These are phyloP conservation scores for Apomyelois bistriatella DNA, from an alignment of 2,888 invertebrate genomes.

Conservation along the genomic window DNA sequence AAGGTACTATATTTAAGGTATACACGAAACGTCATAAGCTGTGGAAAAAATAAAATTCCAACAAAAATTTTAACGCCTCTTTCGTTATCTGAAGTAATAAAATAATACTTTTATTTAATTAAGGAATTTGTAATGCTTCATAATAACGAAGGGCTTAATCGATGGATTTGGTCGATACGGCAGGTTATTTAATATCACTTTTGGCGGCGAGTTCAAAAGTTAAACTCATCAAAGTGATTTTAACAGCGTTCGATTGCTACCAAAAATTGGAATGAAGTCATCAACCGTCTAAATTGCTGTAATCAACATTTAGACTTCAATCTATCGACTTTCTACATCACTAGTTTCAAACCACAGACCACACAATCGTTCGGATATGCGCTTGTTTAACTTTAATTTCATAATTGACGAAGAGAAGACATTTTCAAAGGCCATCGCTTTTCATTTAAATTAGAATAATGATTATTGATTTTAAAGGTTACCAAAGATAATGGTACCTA, in stretches of 20 bases:
- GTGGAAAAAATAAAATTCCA: too few species aligned
- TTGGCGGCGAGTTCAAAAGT: conserved; percentile 35
- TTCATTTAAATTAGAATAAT: background rate
- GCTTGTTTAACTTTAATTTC: background rate
- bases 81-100: too few species aligned
- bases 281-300: conserved; percentile 28
- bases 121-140: conserved; percentile 3
- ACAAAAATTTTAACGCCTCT: too few species aligned
- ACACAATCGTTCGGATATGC: conserved; percentile 1
- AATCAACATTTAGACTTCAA: conserved; percentile 32
- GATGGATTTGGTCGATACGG: background rate
- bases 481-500: too few species aligned
- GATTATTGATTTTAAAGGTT: too few species aligned
- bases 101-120: background rate
- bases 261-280: conserved; percentile 47
- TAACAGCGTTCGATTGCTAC: conserved; percentile 35
- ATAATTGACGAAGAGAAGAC: background rate
- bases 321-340: conserved; percentile 8
- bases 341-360: background rate
- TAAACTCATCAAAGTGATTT: conserved; percentile 24
- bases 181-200: conserved; percentile 25
- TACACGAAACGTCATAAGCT: too few species aligned
- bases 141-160: conserved; percentile 6
- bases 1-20: too few species aligned
- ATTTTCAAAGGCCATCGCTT: background rate